Evolutionary conservation across 2,797 vertebrate species (phyloP), one percentile per base, ranked within the genome.

Genomic region (Semaprochilodus insignis): DNA sequence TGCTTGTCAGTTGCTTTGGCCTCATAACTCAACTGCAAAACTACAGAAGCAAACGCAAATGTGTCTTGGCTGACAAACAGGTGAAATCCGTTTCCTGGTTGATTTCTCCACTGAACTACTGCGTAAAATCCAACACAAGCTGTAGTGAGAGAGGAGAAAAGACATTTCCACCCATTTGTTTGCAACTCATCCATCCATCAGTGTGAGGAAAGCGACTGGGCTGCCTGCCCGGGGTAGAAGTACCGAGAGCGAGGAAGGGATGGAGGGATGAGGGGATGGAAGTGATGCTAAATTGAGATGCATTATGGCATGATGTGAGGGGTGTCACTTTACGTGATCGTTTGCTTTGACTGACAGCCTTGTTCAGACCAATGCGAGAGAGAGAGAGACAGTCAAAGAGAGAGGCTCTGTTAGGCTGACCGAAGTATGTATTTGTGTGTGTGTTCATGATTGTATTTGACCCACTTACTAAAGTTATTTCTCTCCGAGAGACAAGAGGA

Each of bases 331-430:
- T 83, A 67, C 74, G 66, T 72, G 82, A 85, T 85, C 80, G 7
- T 27, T 83, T 81, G 79, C 19, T 81, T 83, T 88, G 86, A 88
- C 74, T 80, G 87, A 87, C 87, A 81, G 54, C 6, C 66, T 85
- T 65, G 83, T 74, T 83, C 57, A 23, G 81, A 54, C 66, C 63
- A n/a, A 1, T 40, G 66, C 8, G 7, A 25, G 48, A 60, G 34
- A 51, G 59, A 44, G 40, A 44, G 40, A 44, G 40, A 44, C 31
- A 31, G 31, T 31, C 31, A 31, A 10, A 44, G 5, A 44, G 40
- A 44, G 40, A 44, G 40, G 2, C 40, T 44, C 40, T 44, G 2
- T 44, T 10, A 44, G 40, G 8, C 40, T 54, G 14, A 69, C 63
- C 31, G 54, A 51, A 23, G 55, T 27, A 8, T 74, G 76, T 55